Evolutionary conservation across 2,797 vertebrate species (phyloP).

Genomic region (Amniataba percoides): DNA sequence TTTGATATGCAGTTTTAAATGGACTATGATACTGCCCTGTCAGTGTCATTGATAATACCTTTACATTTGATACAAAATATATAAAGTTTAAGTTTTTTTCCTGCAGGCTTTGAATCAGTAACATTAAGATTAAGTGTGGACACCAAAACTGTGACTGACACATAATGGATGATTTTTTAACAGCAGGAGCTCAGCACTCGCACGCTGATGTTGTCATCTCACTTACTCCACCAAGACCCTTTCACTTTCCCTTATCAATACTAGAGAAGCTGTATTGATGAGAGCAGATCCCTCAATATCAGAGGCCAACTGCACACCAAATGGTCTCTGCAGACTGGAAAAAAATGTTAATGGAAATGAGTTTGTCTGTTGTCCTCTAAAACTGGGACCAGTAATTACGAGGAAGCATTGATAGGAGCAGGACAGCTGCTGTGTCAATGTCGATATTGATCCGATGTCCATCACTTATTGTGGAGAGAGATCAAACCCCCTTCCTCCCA

Average conservation of each 20-base stretch:
- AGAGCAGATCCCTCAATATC: constrained; percentile 53
- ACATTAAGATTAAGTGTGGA: constrained; percentile 8
- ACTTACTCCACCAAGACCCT: not conserved
- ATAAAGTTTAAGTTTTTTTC: not conserved
- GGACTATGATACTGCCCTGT: not conserved
- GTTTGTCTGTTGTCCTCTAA: constrained; percentile 69
- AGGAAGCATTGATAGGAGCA: constrained; percentile 71
- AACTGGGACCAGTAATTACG: constrained; percentile 68
- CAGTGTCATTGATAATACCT: not conserved
- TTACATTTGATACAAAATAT: not conserved
- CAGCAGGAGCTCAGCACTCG: not conserved
- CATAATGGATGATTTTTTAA: constrained; percentile 14
- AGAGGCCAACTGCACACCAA: constrained; percentile 58
- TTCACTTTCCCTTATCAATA: constrained; percentile 61
- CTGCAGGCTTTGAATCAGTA: not conserved
- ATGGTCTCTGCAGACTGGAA: constrained; percentile 46
- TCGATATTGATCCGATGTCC: constrained; percentile 83
- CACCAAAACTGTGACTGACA: not conserved
- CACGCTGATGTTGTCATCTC: not conserved
- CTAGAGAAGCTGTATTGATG: constrained; percentile 55
- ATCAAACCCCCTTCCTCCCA: constrained; percentile 53
- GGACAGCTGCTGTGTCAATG: constrained; percentile 84
- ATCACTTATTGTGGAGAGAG: constrained; percentile 71
- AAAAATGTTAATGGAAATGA: constrained; percentile 72
- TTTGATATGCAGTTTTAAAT: not conserved